Percentiles rank a stretch among this genome's conserved stretches.
phyloP scores from a whole-genome alignment of 2,888 invertebrate genomes.

The Sclerodermus sp. region DNA sequence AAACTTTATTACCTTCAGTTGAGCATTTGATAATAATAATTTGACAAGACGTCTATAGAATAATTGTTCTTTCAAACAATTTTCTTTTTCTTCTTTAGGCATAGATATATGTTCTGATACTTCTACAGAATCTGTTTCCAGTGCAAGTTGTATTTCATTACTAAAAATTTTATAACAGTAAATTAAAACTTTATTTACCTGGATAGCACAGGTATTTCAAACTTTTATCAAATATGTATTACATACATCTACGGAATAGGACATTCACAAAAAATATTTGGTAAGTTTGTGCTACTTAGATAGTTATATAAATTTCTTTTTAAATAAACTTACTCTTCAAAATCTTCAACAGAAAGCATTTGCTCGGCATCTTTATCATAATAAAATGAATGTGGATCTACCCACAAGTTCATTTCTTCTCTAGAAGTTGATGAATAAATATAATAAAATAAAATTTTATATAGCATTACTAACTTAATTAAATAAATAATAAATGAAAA shows the following conservation, averaged over 20 bases:
- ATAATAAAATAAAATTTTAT: no score
- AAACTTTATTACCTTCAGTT: slow-evolving; percentile 24
- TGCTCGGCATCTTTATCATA: slow-evolving; percentile 26
- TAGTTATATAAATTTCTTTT: neutral
- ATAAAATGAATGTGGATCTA: slow-evolving; percentile 40
- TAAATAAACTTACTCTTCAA: slow-evolving; percentile 3
- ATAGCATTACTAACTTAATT: no score
- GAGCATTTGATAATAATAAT: slow-evolving; percentile 33
- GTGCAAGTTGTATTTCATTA: no score
- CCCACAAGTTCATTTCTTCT: slow-evolving; percentile 16
- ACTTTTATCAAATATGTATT: no score
- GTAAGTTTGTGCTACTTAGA: no score
- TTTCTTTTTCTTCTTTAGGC: neutral
- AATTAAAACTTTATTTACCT: no score
- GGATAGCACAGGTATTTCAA: no score
- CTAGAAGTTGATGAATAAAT: neutral
- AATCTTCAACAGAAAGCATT: slow-evolving; percentile 5
- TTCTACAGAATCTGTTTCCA: no score
- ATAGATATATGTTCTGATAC: neutral
- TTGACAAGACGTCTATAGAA: slow-evolving; percentile 40
- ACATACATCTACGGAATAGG: no score
- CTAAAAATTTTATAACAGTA: no score
- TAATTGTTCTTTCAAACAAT: slow-evolving; percentile 10
- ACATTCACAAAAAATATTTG: no score
- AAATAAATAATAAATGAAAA: no score